A percentile compares a stretch with the other conserved stretches of the same genome.
Conservation (phyloP, 2,888 invertebrate species). For the Orthosia cruda region DNA sequence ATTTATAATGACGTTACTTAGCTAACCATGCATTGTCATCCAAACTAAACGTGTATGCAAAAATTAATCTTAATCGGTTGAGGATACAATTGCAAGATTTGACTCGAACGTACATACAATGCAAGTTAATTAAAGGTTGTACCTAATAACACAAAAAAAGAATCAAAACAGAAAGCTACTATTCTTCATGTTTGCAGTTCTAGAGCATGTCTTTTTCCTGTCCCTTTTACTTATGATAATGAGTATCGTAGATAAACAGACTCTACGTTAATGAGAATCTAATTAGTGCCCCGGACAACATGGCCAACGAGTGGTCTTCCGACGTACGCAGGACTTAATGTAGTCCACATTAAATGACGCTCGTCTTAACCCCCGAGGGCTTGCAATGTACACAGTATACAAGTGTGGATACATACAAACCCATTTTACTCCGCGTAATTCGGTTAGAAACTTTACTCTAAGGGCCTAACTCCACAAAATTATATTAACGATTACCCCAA, state of each 20-base stretch:
- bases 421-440: slow-evolving; percentile 47
- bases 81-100: no score
- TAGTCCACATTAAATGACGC: slow-evolving; percentile 59
- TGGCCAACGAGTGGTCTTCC: slow-evolving; percentile 18
- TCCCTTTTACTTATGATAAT: slow-evolving; percentile 19
- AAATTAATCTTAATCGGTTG: no score
- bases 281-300: slow-evolving; percentile 56
- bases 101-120: no score
- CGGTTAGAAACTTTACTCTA: no score
- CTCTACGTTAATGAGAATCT: slow-evolving; percentile 57
- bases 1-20: no score
- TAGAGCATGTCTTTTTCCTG: slow-evolving; percentile 6
- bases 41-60: no score
- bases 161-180: neutral
- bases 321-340: slow-evolving; percentile 36
- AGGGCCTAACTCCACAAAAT: slow-evolving; percentile 50
- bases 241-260: slow-evolving; percentile 37
- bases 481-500: slow-evolving; percentile 51
- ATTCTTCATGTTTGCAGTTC: slow-evolving; percentile 12
- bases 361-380: slow-evolving; percentile 31
- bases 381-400: slow-evolving; percentile 52
- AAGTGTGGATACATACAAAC: slow-evolving; percentile 41
- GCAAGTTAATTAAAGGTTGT: no score
- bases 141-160: neutral
- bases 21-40: no score